phyloP scores from a whole-genome alignment of 2,113 vertebrate genomes.

The Gallinago media region DNA sequence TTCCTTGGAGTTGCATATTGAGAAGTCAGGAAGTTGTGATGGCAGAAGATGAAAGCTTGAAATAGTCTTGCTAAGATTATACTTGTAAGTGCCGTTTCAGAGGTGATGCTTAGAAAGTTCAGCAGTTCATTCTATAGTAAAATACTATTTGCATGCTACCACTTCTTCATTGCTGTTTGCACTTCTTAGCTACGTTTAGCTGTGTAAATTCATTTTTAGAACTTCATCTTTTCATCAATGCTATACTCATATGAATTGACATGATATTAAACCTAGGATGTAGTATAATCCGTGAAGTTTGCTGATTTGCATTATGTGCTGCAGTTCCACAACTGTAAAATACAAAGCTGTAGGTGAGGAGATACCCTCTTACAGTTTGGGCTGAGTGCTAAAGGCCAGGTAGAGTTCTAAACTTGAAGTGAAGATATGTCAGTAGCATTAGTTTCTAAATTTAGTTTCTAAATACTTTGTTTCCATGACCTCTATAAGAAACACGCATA shows the following conservation, averaged over 20 bases:
- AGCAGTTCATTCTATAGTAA: neutral
- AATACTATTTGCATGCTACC: neutral
- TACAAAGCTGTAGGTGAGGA: neutral
- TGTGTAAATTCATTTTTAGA: neutral
- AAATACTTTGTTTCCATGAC: neutral
- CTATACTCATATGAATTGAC: neutral
- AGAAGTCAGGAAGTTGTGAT: neutral
- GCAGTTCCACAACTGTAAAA: neutral
- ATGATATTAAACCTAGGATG: neutral
- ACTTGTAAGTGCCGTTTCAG: neutral
- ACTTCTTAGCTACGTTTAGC: neutral
- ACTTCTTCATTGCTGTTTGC: neutral
- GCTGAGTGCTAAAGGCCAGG: neutral
- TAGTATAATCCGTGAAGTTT: neutral
- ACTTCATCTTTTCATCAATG: neutral
- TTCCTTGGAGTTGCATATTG: neutral
- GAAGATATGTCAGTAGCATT: neutral
- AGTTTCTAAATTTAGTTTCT: neutral
- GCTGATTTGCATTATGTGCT: neutral
- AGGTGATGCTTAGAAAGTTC: neutral
- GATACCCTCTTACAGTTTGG: neutral
- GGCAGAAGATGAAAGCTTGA: neutral
- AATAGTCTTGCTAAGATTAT: neutral
- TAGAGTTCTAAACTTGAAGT: neutral
- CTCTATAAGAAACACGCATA: neutral